A percentile compares a stretch with the other conserved stretches of the same genome.
Evolutionary conservation across 2,797 vertebrate genomes (phyloP).

Genomic region (Labroides dimidiatus): DNA sequence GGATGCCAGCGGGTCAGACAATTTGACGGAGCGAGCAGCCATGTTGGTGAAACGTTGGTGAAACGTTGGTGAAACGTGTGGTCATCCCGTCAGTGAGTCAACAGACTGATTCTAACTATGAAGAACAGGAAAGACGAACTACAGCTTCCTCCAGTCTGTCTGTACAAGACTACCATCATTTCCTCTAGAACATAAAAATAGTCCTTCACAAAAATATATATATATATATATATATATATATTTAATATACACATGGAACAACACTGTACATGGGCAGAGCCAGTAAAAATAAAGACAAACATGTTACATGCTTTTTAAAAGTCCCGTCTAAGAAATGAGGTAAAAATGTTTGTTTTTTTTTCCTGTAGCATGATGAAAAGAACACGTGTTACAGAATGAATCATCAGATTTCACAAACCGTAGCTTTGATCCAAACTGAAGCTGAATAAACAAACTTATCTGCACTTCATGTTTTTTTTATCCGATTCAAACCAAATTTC

Average conservation of each 20-base stretch:
- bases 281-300: conserved; percentile 70
- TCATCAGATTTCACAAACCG: conserved; percentile 43
- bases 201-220: conserved; percentile 82
- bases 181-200: conserved; percentile 75
- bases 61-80: conserved; percentile 63
- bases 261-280: conserved; percentile 69
- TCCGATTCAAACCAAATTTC: conserved; percentile 63
- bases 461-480: conserved; percentile 43
- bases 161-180: conserved; percentile 75
- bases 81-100: conserved; percentile 59
- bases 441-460: conserved; percentile 28
- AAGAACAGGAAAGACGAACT: conserved; percentile 64
- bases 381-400: conserved; percentile 22
- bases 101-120: conserved; percentile 49
- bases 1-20: conserved; percentile 83
- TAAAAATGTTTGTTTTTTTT: conserved; percentile 74
- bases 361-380: conserved; percentile 57
- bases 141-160: conserved; percentile 58
- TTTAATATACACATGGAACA: conserved; percentile 79
- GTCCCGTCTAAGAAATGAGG: conserved; percentile 72
- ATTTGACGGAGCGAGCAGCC: conserved; percentile 77
- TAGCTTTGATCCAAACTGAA: conserved; percentile 23
- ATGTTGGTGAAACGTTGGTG: conserved; percentile 79
- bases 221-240: conserved; percentile 80
- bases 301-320: conserved; percentile 58